Evolutionary conservation across 2,797 vertebrate species (phyloP), one percentile per base, ranked within the genome.

Genomic region (Oreochromis grahami): DNA sequence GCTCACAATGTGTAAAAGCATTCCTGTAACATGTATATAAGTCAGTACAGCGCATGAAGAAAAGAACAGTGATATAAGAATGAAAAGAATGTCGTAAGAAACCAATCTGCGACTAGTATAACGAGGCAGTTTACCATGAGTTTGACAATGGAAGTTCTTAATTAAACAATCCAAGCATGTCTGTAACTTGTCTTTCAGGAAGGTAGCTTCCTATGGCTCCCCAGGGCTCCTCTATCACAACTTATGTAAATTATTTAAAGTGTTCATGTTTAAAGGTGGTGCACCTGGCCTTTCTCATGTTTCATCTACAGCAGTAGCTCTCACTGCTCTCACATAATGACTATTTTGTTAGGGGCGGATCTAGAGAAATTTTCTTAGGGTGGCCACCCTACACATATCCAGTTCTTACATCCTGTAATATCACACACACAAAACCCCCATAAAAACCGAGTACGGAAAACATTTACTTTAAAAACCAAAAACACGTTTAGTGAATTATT

Each of bases 341-440:
- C 3, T 15, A 56, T 56, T 56, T 32, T 55, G 52, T 21, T 52
- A n/a, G 50, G 50, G 50, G 19, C 0, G 9, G 50, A 11, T 50
- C 9, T 2, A 21, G 50, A 52, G 50, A 52, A n/a, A 21, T 21
- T 21, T 52, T 52, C 50, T 12, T 52, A 52, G 50, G n/a, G 6
- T 53, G 21, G n/a, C 51, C 21, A 24, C 11, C 21, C n/a, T 24
- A 13, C 21, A 14, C 52, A 55, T 24, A 24, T 53, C 10, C 21
- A 53, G 0, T 0, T 24, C 3, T 53, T 53, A 53, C 52, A 53
- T 53, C 52, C 2, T 53, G 1, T 24, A 53, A 53, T 53, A 24
- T 17, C 45, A 45, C 17, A 50, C 45, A 48, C 48, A 50, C 17
- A 50, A 19, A 50, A 50, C 17, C 48, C 48, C 19, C 17, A 48